Conservation (phyloP, 2,797 vertebrate species). For the Artibeus lituratus region DNA sequence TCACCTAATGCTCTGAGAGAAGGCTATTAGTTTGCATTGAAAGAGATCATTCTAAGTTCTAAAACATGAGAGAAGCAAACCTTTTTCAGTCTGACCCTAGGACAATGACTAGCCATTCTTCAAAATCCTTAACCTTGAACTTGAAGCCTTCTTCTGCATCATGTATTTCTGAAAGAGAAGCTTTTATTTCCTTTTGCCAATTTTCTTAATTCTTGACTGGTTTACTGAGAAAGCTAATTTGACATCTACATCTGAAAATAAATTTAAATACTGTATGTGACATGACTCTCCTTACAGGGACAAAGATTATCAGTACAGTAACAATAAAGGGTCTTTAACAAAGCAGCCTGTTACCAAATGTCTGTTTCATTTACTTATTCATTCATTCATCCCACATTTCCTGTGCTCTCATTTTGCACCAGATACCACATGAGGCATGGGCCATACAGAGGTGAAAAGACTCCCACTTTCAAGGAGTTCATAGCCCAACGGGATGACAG, state of each 20-base stretch:
- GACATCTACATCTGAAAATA: neutral
- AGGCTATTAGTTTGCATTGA: neutral
- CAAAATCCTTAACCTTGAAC: neutral
- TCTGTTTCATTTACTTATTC: neutral
- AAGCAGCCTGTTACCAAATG: neutral
- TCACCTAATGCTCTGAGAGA: neutral
- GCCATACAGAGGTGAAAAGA: neutral
- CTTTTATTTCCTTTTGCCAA: neutral
- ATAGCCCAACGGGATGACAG: neutral
- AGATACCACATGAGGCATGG: neutral
- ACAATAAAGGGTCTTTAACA: neutral
- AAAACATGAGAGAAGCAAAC: neutral
- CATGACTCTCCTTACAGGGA: neutral
- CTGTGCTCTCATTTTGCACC: neutral
- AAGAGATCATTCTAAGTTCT: neutral
- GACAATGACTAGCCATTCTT: neutral
- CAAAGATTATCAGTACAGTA: neutral
- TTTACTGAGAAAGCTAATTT: neutral
- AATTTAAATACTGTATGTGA: neutral
- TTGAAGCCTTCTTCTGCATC: neutral
- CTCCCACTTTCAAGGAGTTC: neutral
- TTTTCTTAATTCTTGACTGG: neutral
- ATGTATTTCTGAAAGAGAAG: neutral
- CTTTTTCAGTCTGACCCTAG: neutral
- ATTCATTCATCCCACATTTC: neutral